Evolutionary conservation across 2,797 vertebrate species (phyloP), one percentile per base, ranked within the genome.

Genomic region (Martes flavigula): DNA sequence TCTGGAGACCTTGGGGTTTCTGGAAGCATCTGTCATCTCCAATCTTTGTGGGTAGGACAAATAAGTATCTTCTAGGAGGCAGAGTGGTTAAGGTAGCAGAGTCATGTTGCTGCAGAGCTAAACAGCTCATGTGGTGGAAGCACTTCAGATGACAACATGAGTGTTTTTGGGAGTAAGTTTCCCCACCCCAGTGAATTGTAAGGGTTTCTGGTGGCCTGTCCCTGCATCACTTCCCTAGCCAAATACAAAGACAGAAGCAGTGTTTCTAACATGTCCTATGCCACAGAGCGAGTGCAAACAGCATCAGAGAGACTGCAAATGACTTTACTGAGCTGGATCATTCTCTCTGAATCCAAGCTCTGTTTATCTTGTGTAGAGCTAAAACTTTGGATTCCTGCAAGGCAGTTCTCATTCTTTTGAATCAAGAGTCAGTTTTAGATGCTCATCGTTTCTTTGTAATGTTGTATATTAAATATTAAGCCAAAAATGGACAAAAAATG

Each of bases 351-450:
- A 54, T 18, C 43, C 38, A 3, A 58, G 51, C 51, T 20, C 27
- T 60, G 18, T 58, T 62, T 35, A 13, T 70, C 91, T 82, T 11
- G 3, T 30, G 66, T 15, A 94, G 40, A 94, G 30, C 23, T 66
- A 38, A 48, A 72, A 73, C 58, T 96, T 48, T 79, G 56, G 46
- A 79, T 2, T 11, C 43, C 75, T 35, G n/a, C 25, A 68, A 95
- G 43, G 64, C 5, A 93, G 4, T 81, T 73, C 58, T 93, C 27
- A 64, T 87, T 83, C 30, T 87, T 90, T 89, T 4, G 7, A 75
- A 86, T 23, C 4, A 82, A 87, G 43, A 58, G 14, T 94, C 75
- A 77, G 14, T 87, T 96, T 97, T 90, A 96, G 56, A n/a, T 46
- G 56, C 25, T 93, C 18, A 56, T 27, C 73, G 17, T 70, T 95